Percentiles rank a stretch among this genome's conserved stretches.
Evolutionary conservation across 2,888 invertebrate species (phyloP).

Genomic region (Drosophila fulvimacula): DNA sequence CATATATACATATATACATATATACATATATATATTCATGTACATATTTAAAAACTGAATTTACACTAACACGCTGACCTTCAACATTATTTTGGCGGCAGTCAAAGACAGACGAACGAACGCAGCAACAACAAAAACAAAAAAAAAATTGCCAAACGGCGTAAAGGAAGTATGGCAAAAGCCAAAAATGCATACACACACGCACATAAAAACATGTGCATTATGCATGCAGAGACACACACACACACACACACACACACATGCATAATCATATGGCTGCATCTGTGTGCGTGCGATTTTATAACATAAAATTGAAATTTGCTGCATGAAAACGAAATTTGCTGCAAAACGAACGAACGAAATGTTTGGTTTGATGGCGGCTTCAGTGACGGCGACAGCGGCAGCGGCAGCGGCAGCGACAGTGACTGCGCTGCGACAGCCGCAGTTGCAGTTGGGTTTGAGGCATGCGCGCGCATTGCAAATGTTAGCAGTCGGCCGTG

Average conservation of each 20-base stretch:
- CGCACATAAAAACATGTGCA: conserved; percentile 34
- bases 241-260: conserved; percentile 2
- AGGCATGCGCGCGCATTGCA: conserved; percentile 69
- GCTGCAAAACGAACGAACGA: conserved; percentile 67
- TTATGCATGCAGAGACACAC: conserved; percentile 26
- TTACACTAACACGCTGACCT: conserved; percentile 78
- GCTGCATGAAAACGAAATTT: conserved; percentile 80
- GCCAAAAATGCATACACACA: conserved; percentile 44
- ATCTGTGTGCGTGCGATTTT: conserved; percentile 50
- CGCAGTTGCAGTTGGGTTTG: conserved; percentile 43
- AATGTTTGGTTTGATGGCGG: conserved; percentile 21
- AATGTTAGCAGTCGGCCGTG: conserved; percentile 33
- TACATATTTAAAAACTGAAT: conserved; percentile 34
- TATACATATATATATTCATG: neutral
- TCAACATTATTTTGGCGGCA: conserved; percentile 69
- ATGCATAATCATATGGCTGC: conserved; percentile 30
- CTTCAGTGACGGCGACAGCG: conserved; percentile 5
- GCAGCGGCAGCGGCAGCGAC: conserved; percentile 5
- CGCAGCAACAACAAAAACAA: conserved; percentile 6
- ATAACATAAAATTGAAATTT: conserved; percentile 80
- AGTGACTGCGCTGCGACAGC: neutral
- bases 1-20: neutral
- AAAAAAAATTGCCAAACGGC: conserved; percentile 51
- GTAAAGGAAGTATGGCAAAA: conserved; percentile 64
- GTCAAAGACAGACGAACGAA: conserved; percentile 11